Base-by-base conservation (phyloP, 1,140 invertebrate genomes). In the Aphelinus certus region DNA sequence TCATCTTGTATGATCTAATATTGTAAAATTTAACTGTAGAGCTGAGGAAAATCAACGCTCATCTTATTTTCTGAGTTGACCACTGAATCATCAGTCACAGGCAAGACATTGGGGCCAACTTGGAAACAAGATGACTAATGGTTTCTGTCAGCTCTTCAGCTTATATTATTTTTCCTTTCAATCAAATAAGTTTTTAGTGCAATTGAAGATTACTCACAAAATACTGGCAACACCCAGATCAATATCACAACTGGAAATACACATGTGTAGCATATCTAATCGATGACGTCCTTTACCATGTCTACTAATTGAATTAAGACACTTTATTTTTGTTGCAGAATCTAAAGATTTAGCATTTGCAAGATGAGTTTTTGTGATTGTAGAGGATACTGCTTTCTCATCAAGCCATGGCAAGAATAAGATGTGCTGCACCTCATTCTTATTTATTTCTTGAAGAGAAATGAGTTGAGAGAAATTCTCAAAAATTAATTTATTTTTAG, bases 381-480 rank as follows among this genome's bases (percentile, higher is more conserved):
- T 77, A 9, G 63, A 51, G 53, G 79, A 58, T 55, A 76, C 57
- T 63, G 71, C 56, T 61, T 75, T 74, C 60, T 75, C 51, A 69
- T 79, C 69, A 5, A 64, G 73, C 81, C 84, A 84, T 53, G 81
- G 76, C 7, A 83, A 62, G 1, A 76, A 73, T 62, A 86, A 65
- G 68, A 87, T 77, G 42, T 77, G 74, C 58, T 84, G 74, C 70
- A 87, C 79, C 47, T 84, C 75, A 45, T 71, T 53, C 71, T 75
- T 80, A 71, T 81, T 75, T 2, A 79, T 55, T 78, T 84, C 85
- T 49, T 75, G 58, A 26, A 83, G 81, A 63, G 78, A 72, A 60
- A 85, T 79, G 47, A 87, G 53, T 75, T 82, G 78, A 47, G 78
- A 73, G 5, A 86, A 75, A 78, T 72, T 81, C 75, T 83, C 78